These are phyloP conservation scores for Stylophora pistillata DNA, from an alignment of 64 coral and sea anemone genomes.

Conservation along the genomic window DNA sequence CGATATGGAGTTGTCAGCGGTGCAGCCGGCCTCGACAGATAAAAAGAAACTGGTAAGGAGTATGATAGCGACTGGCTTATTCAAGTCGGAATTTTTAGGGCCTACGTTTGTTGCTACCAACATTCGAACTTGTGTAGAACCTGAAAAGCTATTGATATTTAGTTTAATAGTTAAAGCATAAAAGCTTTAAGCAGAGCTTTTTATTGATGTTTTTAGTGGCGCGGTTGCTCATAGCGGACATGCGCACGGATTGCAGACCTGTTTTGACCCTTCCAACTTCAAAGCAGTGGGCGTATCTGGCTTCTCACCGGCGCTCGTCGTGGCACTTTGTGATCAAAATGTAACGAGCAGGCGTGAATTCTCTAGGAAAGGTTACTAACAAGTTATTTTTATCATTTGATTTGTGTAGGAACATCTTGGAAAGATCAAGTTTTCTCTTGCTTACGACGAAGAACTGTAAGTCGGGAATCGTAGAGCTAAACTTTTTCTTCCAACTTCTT, in stretches of 20 bases:
- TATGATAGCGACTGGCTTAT: too few species aligned
- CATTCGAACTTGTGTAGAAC: too few species aligned
- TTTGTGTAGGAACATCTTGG: constrained; percentile 64
- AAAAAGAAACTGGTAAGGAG: constrained; percentile 83
- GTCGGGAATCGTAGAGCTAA: not conserved
- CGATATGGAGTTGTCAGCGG: constrained; percentile 68
- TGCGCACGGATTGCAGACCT: not conserved
- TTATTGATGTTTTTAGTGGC: not conserved
- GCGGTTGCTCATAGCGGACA: not conserved
- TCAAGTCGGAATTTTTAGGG: too few species aligned
- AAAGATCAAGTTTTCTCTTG: constrained; percentile 61
- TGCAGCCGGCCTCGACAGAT: constrained; percentile 69
- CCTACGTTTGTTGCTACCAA: too few species aligned
- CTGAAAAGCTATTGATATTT: too few species aligned
- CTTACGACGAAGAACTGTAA: constrained; percentile 57
- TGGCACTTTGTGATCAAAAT: not conserved
- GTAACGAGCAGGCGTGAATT: not conserved
- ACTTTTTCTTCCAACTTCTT: too few species aligned
- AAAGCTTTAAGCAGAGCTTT: too few species aligned
- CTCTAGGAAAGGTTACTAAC: not conserved
- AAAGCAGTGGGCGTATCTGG: too few species aligned
- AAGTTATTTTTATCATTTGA: not conserved
- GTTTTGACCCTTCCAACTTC: not conserved
- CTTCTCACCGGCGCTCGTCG: too few species aligned
- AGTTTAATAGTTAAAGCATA: too few species aligned